Conservation (phyloP, 30 jellyfish, hydroid and myxozoan species). For the Chrysaora quinquecirrha region DNA sequence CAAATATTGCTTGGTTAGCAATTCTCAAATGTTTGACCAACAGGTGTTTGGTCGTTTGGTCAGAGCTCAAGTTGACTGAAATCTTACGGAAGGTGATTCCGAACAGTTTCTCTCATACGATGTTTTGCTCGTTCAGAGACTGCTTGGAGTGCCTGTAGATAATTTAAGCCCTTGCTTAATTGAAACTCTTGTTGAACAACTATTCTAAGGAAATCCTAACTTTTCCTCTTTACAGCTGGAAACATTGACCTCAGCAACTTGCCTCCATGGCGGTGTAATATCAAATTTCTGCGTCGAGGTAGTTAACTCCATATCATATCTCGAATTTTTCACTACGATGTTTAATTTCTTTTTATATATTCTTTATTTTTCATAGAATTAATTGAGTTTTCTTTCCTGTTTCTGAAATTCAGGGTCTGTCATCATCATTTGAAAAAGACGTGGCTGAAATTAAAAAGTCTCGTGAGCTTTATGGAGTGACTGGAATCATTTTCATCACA, state of each 20-base stretch:
- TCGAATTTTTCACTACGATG: not conserved
- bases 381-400: not conserved
- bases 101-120: not conserved
- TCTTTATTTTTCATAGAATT: not conserved
- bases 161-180: not conserved
- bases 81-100: too few species aligned
- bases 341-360: not conserved
- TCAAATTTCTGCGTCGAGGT: not conserved
- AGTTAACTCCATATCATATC: not conserved
- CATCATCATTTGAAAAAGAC: slow-evolving; percentile 15
- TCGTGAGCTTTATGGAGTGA: slow-evolving; percentile 28
- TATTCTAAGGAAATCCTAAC: too few species aligned
- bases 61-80: too few species aligned
- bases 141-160: too few species aligned
- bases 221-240: not conserved
- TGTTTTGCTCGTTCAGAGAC: too few species aligned
- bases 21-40: too few species aligned
- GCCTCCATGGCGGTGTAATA: not conserved
- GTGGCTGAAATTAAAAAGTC: not conserved
- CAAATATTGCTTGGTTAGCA: too few species aligned
- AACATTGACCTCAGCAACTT: not conserved
- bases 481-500: slow-evolving; percentile 43
- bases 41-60: too few species aligned
- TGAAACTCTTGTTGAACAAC: too few species aligned
- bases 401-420: slow-evolving; percentile 10